phyloP scores from a whole-genome alignment of 2,797 vertebrate species.

The Rhinogobio ventralis region DNA sequence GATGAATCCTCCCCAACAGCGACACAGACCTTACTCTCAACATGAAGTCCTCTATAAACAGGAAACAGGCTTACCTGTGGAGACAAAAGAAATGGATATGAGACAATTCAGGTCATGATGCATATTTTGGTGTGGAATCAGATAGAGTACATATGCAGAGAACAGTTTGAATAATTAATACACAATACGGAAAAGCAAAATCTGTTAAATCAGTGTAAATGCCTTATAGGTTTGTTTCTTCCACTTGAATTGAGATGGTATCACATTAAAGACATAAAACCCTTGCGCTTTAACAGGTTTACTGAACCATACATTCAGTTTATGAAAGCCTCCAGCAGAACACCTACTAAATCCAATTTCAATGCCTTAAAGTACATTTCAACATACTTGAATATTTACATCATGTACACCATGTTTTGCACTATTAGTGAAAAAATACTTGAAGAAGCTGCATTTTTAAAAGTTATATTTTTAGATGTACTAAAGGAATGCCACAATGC shows the following conservation, averaged over 20 bases:
- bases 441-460: background rate
- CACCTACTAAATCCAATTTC: slow-evolving; percentile 45
- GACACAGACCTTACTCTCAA: slow-evolving; percentile 52
- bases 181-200: background rate
- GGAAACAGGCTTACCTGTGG: slow-evolving; percentile 59
- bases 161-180: background rate
- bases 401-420: background rate
- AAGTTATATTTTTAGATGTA: background rate
- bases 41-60: slow-evolving; percentile 39
- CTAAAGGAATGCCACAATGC: background rate
- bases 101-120: slow-evolving; percentile 20
- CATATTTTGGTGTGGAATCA: background rate
- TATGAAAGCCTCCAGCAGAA: slow-evolving; percentile 13
- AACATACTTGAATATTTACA: slow-evolving; percentile 21
- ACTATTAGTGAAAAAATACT: background rate
- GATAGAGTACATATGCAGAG: background rate
- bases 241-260: background rate
- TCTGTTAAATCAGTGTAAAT: background rate
- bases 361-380: slow-evolving; percentile 34
- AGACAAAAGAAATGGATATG: slow-evolving; percentile 47
- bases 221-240: background rate
- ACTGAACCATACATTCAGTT: slow-evolving; percentile 30
- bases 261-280: slow-evolving; percentile 12
- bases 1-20: slow-evolving; percentile 44
- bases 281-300: slow-evolving; percentile 28